Evolutionary conservation across 2,113 vertebrate genomes (phyloP), one percentile per base, ranked within the genome.

Genomic region (Gallinago media): DNA sequence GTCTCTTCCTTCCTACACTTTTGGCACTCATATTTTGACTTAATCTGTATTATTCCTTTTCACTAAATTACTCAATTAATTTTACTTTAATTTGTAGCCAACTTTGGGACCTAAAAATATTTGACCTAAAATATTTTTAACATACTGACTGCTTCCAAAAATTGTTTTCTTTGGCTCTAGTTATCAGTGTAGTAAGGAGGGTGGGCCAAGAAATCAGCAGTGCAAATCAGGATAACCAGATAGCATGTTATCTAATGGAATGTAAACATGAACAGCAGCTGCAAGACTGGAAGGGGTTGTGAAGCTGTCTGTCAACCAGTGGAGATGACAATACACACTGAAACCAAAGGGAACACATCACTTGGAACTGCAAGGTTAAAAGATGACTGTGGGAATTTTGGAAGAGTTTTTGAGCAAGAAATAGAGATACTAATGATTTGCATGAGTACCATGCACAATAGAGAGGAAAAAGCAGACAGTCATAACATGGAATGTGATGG

Each of bases 181-280:
- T 56, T 88, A 74, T 88, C 68, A 86, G 22, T 20, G 18, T 32
- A 75, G 16, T 20, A 73, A 68, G 47, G 92, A 73, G 27, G 54
- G 13, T 21, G 15, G 75, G 17, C 27, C 59, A 93, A 61, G 58
- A 85, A 88, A 90, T 76, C 78, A 92, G 18, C n/a, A 77, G 72
- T 88, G 72, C 34, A 90, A 84, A 94, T 70, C 67, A 93, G 62
- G 29, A 62, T 56, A 95, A 79, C 26, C 34, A 72, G 66, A 88
- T 88, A 91, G 18, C 4, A 23, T 32, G 4, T 72, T 95, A 88
- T 88, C 82, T 93, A 34, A 44, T 52, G 63, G n/a, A 94, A 88
- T 79, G 82, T 61, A 79, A 89, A 82, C 68, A 84, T 22, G 32
- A 66, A 18, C 31, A 88, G 46, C 36, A 83, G 11, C 55, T 88